Conservation (phyloP, 2,888 invertebrate genomes). For the Hedya salicella region DNA sequence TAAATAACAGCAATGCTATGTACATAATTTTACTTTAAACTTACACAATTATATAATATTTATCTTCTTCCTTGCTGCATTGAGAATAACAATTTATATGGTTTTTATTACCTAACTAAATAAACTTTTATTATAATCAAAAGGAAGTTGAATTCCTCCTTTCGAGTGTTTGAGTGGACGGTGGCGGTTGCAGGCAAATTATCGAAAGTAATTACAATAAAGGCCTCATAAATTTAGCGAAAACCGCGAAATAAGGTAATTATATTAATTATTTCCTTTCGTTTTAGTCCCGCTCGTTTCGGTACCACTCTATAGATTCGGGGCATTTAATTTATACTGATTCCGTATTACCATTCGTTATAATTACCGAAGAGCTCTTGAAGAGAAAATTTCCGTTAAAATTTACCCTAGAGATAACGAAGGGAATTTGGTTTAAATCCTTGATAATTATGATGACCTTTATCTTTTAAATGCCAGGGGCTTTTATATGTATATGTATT, state of each 20-base stretch:
- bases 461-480: not conserved
- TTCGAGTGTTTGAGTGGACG: no score
- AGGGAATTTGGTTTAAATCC: slow-evolving; percentile 6
- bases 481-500: not conserved
- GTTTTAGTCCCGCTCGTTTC: slow-evolving; percentile 4
- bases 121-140: no score
- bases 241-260: not conserved
- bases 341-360: slow-evolving; percentile 21
- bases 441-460: slow-evolving; percentile 7
- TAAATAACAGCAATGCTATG: no score
- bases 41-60: no score
- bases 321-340: slow-evolving; percentile 18
- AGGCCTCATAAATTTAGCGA: not conserved
- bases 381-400: slow-evolving; percentile 14
- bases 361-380: slow-evolving; percentile 12
- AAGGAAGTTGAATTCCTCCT: no score
- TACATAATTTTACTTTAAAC: no score
- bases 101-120: no score
- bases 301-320: not conserved
- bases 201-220: not conserved
- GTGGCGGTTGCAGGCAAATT: no score
- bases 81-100: no score
- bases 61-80: no score
- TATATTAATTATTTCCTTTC: slow-evolving; percentile 16
- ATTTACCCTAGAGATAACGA: slow-evolving; percentile 26